These are phyloP conservation scores for Heliconius hermathena DNA, from an alignment of 1,140 invertebrate species.

Conservation along the genomic window DNA sequence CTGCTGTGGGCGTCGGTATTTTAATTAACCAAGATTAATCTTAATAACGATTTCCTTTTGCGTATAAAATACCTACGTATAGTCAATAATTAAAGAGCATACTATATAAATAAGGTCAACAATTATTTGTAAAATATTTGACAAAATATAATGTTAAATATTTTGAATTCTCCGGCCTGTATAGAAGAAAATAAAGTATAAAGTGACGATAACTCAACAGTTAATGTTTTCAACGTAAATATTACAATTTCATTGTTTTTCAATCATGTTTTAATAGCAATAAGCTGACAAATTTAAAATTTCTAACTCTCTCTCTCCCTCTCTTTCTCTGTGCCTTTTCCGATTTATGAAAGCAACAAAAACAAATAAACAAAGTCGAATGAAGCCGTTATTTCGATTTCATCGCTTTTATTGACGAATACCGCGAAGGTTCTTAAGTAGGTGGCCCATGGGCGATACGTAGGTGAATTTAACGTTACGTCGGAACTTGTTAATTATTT, in stretches of 20 bases:
- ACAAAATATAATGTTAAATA: not conserved
- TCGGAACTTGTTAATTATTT: not conserved
- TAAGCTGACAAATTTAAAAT: too few species aligned
- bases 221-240: too few species aligned
- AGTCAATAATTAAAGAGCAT: not conserved
- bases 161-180: not conserved
- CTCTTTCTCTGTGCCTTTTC: too few species aligned
- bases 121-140: not conserved
- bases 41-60: constrained; percentile 6
- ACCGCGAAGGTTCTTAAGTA: not conserved
- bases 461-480: not conserved
- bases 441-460: constrained; percentile 8
- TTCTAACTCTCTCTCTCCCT: too few species aligned
- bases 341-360: not conserved
- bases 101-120: not conserved
- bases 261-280: too few species aligned
- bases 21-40: constrained; percentile 14
- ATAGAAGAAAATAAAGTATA: too few species aligned
- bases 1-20: constrained; percentile 10
- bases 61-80: not conserved
- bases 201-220: too few species aligned
- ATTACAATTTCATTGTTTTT: too few species aligned
- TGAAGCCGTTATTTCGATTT: not conserved
- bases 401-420: not conserved
- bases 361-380: not conserved